phyloP scores from a whole-genome alignment of 2,888 invertebrate genomes.

The Nesidiocoris tenuis region DNA sequence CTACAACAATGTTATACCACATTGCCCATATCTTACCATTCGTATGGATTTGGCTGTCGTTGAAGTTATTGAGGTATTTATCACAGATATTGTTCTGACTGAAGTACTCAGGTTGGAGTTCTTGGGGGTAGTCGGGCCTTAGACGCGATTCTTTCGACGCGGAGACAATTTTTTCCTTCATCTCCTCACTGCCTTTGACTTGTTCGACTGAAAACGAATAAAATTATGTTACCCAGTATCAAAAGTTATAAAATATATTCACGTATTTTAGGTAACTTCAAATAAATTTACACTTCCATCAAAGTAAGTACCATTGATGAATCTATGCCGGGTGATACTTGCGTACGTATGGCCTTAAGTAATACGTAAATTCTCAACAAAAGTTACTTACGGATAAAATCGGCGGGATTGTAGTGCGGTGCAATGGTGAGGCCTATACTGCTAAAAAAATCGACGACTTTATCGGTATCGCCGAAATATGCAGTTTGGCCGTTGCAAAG shows the following conservation, averaged over 20 bases:
- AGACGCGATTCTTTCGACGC: conserved; percentile 65
- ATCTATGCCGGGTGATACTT: too few species aligned
- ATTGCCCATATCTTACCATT: too few species aligned
- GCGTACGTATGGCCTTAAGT: too few species aligned
- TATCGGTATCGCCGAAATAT: conserved; percentile 71
- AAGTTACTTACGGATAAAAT: conserved; percentile 71
- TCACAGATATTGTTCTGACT: conserved; percentile 52
- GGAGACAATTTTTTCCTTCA: conserved; percentile 65
- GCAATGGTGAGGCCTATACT: conserved; percentile 69
- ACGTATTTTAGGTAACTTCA: too few species aligned
- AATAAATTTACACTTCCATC: too few species aligned
- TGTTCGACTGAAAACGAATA: conserved; percentile 65
- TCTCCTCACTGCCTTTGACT: conserved; percentile 68
- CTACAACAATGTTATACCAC: too few species aligned
- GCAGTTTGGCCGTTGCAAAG: conserved; percentile 70
- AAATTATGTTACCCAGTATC: too few species aligned
- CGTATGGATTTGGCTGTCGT: conserved; percentile 52
- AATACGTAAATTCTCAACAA: too few species aligned
- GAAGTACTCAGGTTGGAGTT: conserved; percentile 56
- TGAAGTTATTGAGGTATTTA: conserved; percentile 53
- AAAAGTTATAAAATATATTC: too few species aligned
- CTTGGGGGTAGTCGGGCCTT: conserved; percentile 61
- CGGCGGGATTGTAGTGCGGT: conserved; percentile 81
- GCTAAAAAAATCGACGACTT: conserved; percentile 71
- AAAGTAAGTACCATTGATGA: too few species aligned